Percentiles rank a stretch among this genome's conserved stretches.
phyloP scores from a whole-genome alignment of 2,113 vertebrate genomes.

The Mastomys natalensis region DNA sequence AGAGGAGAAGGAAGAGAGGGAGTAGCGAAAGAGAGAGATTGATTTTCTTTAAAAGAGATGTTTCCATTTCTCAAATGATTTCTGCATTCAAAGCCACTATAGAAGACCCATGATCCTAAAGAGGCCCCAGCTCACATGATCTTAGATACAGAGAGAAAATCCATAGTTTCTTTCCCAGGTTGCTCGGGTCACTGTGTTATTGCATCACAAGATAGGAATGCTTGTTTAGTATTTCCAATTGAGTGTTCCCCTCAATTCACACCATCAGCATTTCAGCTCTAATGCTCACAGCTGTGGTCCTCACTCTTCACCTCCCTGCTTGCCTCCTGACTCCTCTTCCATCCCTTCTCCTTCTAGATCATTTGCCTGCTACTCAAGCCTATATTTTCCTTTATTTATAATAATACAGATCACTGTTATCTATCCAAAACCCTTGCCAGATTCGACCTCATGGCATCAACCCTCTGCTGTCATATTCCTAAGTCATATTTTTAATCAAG shows the following conservation, averaged over 20 bases:
- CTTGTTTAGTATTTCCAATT: not conserved
- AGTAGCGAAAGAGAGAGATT: not conserved
- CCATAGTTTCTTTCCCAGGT: not conserved
- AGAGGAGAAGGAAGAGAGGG: no score
- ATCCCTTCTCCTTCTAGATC: not conserved
- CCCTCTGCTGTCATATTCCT: not conserved
- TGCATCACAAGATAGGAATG: not conserved
- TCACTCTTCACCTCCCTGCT: not conserved
- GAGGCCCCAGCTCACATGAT: not conserved
- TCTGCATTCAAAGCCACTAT: not conserved
- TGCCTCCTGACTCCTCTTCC: not conserved
- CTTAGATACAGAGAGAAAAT: not conserved
- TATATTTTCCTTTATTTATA: not conserved
- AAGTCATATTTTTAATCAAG: slow-evolving; percentile 31
- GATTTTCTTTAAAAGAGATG: slow-evolving; percentile 2
- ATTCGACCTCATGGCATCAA: not conserved
- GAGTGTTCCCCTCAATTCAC: not conserved
- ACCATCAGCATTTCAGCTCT: not conserved
- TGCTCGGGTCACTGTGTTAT: not conserved
- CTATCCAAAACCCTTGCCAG: not conserved
- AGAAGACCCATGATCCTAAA: not conserved
- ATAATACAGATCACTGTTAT: not conserved
- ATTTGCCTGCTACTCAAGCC: not conserved
- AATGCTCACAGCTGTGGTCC: not conserved
- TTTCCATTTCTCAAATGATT: not conserved